Evolutionary conservation across 2,797 vertebrate genomes (phyloP).

Genomic region (Taenioides sp.): DNA sequence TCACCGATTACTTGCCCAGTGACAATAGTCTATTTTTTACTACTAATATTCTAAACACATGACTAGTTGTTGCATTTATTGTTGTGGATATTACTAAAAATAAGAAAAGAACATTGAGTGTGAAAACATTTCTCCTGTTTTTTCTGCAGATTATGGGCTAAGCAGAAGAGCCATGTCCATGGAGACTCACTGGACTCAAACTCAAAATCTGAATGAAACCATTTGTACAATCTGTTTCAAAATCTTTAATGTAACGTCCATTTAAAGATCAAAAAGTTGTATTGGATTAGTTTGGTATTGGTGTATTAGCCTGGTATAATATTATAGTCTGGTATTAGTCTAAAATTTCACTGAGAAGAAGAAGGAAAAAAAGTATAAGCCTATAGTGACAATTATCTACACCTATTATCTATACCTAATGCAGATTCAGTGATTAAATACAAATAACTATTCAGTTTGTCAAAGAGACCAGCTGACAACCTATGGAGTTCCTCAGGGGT

Average conservation of each 20-base stretch:
- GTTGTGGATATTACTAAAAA: too few relatives aligned
- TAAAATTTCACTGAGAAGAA: not conserved
- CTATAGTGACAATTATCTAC: not conserved
- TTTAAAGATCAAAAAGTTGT: not conserved
- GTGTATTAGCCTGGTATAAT: too few relatives aligned
- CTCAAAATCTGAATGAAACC: slow-evolving; percentile 51
- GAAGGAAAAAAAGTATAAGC: not conserved
- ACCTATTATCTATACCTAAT: too few relatives aligned
- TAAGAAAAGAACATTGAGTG: too few relatives aligned
- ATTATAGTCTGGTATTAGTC: too few relatives aligned
- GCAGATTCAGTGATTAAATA: not conserved
- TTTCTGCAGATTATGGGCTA: slow-evolving; percentile 70
- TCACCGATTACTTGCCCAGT: too few relatives aligned
- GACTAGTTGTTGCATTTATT: too few relatives aligned
- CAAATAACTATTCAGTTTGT: not conserved
- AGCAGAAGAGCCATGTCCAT: slow-evolving; percentile 38
- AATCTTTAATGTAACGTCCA: not conserved
- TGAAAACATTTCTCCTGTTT: slow-evolving; percentile 26
- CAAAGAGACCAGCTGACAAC: not conserved
- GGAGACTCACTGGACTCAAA: slow-evolving; percentile 28
- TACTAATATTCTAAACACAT: too few relatives aligned
- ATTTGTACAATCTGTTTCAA: not conserved
- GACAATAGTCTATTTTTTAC: too few relatives aligned
- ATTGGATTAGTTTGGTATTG: not conserved
- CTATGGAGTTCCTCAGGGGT: not conserved